Percentiles rank a stretch among this genome's conserved stretches.
Evolutionary conservation across 2,113 vertebrate species (phyloP).

Genomic region (Malaclemys terrapin): DNA sequence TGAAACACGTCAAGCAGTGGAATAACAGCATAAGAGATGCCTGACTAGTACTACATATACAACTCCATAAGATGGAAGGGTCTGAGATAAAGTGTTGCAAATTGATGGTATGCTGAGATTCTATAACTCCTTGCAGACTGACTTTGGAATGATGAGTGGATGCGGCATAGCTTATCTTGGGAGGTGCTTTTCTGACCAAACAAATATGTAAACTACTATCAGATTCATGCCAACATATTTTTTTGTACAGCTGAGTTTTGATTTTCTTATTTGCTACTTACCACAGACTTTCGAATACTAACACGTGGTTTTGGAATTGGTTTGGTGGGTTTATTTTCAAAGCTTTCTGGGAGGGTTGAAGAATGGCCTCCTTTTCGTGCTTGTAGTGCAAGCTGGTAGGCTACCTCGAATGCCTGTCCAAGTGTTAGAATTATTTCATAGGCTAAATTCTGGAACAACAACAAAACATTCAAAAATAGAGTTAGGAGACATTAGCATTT

Average conservation of each 20-base stretch:
- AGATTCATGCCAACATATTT: background rate
- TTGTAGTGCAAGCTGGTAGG: conserved; percentile 98
- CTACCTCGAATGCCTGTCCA: conserved; percentile 98
- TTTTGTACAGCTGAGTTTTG: background rate
- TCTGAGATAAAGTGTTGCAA: background rate
- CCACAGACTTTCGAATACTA: conserved; percentile 98
- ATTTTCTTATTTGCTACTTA: conserved; percentile 80
- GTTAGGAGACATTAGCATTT: background rate
- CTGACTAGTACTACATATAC: background rate
- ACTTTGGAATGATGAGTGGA: background rate
- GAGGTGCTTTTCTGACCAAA: background rate
- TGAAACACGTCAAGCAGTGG: background rate
- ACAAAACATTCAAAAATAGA: conserved; percentile 28
- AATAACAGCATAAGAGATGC: background rate
- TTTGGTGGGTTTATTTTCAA: conserved; percentile 97
- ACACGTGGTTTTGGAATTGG: conserved; percentile 97
- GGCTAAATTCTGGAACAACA: conserved; percentile 92
- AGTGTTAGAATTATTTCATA: conserved; percentile 99
- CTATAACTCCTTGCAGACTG: background rate
- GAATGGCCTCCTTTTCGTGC: conserved; percentile 97
- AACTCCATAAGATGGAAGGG: background rate
- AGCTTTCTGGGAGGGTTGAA: conserved; percentile 97
- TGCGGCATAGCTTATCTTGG: fast-evolving
- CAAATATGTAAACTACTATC: background rate
- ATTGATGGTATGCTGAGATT: background rate